Base-by-base conservation (phyloP, 2,888 invertebrate genomes). In the Caenorhabditis zanzibari region DNA sequence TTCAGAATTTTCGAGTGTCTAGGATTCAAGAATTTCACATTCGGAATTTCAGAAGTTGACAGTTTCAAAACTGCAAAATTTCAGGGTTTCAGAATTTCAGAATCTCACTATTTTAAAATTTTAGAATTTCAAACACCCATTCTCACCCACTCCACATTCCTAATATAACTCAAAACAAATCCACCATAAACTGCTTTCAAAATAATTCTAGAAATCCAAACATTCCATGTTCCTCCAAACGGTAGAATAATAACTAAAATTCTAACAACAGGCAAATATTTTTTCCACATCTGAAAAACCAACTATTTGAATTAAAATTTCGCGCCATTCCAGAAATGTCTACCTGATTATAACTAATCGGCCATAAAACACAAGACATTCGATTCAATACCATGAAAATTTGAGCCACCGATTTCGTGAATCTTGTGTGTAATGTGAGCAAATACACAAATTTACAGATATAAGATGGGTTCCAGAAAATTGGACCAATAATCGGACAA, bases 331-430 rank as follows among this genome's bases (percentile, higher is more conserved):
- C 16, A 41, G 12, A 41, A 7, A 7, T 10, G 9, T 14, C 41
- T 47, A 66, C 49, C 32, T 28, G 12, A 26, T 19, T n/a, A 59
- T 79, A 61, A 22, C 32, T 1, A 26, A 47, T 32, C 4, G 79
- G 79, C 26, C 38, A 35, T 16, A 72, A 16, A 12, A 80, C 66
- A 38, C 72, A 80, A 9, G 66, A 32, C 72, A 72, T 64, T 58
- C 72, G 54, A 56, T 72, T 80, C n/a, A 72, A 22, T 0, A 61
- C 61, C 32, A 71, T 47, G 22, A 61, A 41, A n/a, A 77, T 63
- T 54, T 77, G 69, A 35, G 47, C 41, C 22, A 77, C 77, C 5
- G 54, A 61, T 41, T 77, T 71, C 10, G 63, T n/a, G 4, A 71
- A 24, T 52, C 79, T 61, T 9, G 73, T 52, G 22, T 66, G 47